A percentile compares a stretch with the other conserved stretches of the same genome.
phyloP scores from a whole-genome alignment of 2,797 vertebrate genomes.

The Cuniculus paca region DNA sequence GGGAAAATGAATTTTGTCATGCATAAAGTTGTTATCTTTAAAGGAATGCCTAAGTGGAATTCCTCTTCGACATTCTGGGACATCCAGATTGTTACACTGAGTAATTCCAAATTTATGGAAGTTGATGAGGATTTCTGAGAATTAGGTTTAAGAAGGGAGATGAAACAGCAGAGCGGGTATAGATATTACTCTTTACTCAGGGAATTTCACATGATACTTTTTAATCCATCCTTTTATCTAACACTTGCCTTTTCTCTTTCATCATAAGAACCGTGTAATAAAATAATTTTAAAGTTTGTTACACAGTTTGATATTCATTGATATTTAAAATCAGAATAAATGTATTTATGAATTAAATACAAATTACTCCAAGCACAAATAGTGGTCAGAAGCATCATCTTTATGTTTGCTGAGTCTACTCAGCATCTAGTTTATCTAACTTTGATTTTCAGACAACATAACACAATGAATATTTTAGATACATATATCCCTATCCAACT shows the following conservation, averaged over 20 bases:
- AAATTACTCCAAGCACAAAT: neutral
- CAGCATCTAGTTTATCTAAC: neutral
- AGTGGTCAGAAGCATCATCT: neutral
- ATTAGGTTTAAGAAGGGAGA: neutral
- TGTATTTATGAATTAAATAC: neutral
- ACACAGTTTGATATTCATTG: neutral
- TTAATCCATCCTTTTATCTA: neutral
- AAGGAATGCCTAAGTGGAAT: constrained; percentile 54
- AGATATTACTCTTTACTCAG: neutral
- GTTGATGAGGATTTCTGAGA: neutral
- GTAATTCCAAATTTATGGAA: neutral
- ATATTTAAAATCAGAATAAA: neutral
- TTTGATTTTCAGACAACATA: neutral
- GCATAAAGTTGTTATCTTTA: constrained; percentile 60
- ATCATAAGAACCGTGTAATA: neutral
- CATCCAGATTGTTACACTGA: constrained; percentile 39
- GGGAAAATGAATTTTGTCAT: constrained; percentile 52
- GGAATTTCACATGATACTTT: neutral
- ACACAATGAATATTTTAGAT: neutral
- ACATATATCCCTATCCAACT: fast-evolving
- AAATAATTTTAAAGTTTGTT: neutral
- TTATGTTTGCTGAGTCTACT: neutral
- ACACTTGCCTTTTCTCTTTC: neutral
- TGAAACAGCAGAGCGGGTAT: neutral
- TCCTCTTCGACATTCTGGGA: neutral